Evolutionary conservation across 2,113 vertebrate species (phyloP).

Genomic region (Formicarius rufipectus): DNA sequence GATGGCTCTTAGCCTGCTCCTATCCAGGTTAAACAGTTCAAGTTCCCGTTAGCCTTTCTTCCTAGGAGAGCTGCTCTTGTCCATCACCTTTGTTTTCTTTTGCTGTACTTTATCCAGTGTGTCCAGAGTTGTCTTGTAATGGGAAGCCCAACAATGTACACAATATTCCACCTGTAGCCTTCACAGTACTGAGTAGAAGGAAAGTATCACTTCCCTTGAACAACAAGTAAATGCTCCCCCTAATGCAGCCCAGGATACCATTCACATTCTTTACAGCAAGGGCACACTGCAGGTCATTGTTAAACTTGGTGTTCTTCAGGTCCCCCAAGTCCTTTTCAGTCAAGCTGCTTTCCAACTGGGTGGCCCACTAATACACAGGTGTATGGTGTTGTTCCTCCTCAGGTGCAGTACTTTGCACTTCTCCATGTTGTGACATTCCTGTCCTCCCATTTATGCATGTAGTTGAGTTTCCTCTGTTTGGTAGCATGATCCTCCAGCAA

Average conservation of each 20-base stretch:
- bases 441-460: background rate
- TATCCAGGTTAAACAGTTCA: background rate
- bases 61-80: background rate
- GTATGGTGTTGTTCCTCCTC: background rate
- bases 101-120: background rate
- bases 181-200: background rate
- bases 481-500: fast-evolving
- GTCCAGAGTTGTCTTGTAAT: background rate
- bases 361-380: fast-evolving
- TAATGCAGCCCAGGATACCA: background rate
- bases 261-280: background rate
- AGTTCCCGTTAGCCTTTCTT: background rate
- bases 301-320: background rate
- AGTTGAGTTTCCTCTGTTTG: background rate
- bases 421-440: background rate
- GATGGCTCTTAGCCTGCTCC: background rate
- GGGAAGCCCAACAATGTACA: background rate
- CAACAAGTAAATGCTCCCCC: fast-evolving
- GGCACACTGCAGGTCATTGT: fast-evolving
- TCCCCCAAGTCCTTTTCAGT: background rate
- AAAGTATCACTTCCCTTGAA: background rate
- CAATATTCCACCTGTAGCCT: background rate
- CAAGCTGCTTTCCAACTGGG: background rate
- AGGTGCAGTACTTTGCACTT: background rate
- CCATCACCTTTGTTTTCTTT: background rate